Evolutionary conservation across 2,888 invertebrate species (phyloP).

Genomic region (Cerceris rybyensis): DNA sequence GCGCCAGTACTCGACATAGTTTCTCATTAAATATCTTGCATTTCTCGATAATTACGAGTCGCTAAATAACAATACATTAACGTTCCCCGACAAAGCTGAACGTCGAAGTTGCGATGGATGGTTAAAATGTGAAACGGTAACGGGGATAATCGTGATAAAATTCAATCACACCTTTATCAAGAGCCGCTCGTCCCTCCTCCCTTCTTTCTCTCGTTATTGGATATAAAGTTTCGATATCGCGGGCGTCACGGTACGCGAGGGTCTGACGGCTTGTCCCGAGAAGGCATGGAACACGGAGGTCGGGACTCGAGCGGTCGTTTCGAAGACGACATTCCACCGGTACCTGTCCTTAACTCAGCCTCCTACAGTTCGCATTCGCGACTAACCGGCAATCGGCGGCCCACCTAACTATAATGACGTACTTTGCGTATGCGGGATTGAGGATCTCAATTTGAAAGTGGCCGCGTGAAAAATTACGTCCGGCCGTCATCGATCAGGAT

Average conservation of each 20-base stretch:
- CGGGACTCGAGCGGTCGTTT: slow-evolving; percentile 63
- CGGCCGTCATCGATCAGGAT: slow-evolving; percentile 13
- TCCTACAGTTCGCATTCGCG: slow-evolving; percentile 72
- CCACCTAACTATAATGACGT: slow-evolving; percentile 65
- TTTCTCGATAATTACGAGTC: too few relatives aligned
- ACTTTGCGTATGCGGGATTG: slow-evolving; percentile 40
- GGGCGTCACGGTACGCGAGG: slow-evolving; percentile 40
- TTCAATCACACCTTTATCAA: background rate
- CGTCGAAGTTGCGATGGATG: background rate
- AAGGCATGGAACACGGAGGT: slow-evolving; percentile 69
- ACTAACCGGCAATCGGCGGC: slow-evolving; percentile 67
- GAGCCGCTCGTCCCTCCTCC: background rate
- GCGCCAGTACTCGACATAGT: background rate
- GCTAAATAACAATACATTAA: background rate
- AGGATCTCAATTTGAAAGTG: slow-evolving; percentile 34
- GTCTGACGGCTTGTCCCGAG: slow-evolving; percentile 53
- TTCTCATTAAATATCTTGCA: too few relatives aligned
- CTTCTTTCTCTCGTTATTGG: background rate
- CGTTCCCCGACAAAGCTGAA: background rate
- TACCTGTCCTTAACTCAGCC: slow-evolving; percentile 76
- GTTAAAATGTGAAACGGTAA: background rate
- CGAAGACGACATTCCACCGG: slow-evolving; percentile 76
- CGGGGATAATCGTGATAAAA: background rate
- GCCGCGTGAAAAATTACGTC: background rate
- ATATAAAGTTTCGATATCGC: background rate